Evolutionary conservation across 2,888 invertebrate species (phyloP).

Genomic region (Eupithecia inturbata): DNA sequence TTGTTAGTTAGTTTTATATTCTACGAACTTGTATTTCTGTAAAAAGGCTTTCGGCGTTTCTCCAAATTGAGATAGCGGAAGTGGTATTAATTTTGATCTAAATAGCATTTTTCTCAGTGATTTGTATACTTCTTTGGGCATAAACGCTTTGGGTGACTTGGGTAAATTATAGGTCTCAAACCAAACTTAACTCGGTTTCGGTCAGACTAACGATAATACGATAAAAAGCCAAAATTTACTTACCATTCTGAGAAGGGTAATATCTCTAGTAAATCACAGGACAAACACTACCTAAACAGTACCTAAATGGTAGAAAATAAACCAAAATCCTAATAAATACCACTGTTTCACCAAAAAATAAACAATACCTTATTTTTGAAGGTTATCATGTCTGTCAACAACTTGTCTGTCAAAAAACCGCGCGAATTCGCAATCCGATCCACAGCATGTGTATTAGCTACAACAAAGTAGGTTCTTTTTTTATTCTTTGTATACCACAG

Average conservation of each 20-base stretch:
- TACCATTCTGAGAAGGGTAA: not conserved
- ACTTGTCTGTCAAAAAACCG: not conserved
- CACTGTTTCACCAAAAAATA: not conserved
- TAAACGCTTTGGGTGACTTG: too few relatives aligned
- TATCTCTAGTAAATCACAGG: not conserved
- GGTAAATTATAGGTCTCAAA: not conserved
- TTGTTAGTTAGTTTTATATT: too few relatives aligned
- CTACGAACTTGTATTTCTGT: too few relatives aligned
- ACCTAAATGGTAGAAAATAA: not conserved
- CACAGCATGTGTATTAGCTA: too few relatives aligned
- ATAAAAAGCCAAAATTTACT: not conserved
- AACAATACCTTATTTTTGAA: not conserved
- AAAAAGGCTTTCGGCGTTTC: not conserved
- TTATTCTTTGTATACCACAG: too few relatives aligned
- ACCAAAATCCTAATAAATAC: not conserved
- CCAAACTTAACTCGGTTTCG: not conserved
- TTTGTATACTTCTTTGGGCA: not conserved
- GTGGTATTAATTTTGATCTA: not conserved
- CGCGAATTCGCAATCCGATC: not conserved
- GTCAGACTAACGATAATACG: not conserved
- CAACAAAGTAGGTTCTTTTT: too few relatives aligned
- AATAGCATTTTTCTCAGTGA: not conserved
- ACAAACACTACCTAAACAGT: not conserved
- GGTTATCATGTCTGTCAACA: not conserved
- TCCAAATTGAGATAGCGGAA: not conserved